Percentiles rank a stretch among this genome's conserved stretches.
phyloP scores from a whole-genome alignment of 2,797 vertebrate genomes.

The Amphiprion clarkii region DNA sequence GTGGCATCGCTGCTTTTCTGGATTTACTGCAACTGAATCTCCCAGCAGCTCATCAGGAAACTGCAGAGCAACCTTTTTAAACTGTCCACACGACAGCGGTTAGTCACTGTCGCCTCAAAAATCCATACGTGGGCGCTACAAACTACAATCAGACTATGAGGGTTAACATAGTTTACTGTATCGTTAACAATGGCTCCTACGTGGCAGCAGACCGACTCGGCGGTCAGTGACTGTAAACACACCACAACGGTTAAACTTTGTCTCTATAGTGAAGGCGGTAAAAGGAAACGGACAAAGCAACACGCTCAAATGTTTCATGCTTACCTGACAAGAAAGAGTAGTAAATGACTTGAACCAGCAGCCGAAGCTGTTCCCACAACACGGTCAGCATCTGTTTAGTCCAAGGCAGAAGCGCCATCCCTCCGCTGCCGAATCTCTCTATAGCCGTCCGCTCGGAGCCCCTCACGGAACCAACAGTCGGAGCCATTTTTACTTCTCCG shows the following conservation, averaged over 20 bases:
- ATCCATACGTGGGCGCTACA: neutral
- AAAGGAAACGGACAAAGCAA: neutral
- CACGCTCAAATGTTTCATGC: neutral
- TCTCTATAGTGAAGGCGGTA: neutral
- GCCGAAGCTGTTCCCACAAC: conserved; percentile 84
- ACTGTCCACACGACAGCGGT: neutral
- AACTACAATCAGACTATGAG: neutral
- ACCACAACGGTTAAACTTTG: neutral
- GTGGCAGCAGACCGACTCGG: neutral
- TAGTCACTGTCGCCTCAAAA: neutral
- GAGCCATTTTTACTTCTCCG: conserved; percentile 69
- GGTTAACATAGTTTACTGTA: too few species aligned
- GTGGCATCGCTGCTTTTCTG: conserved; percentile 84
- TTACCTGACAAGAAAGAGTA: conserved; percentile 85
- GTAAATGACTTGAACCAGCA: conserved; percentile 86
- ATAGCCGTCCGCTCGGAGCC: conserved; percentile 66
- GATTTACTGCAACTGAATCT: conserved; percentile 85
- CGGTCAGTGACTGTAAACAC: neutral
- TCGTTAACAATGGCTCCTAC: neutral
- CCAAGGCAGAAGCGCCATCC: conserved; percentile 84
- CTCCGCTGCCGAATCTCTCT: conserved; percentile 78
- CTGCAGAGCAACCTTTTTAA: conserved; percentile 92
- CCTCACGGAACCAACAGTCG: conserved; percentile 41
- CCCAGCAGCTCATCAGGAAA: conserved; percentile 93
- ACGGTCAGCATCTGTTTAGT: conserved; percentile 83